phyloP scores from a whole-genome alignment of 2,797 vertebrate species.

The Sebastes alutus region DNA sequence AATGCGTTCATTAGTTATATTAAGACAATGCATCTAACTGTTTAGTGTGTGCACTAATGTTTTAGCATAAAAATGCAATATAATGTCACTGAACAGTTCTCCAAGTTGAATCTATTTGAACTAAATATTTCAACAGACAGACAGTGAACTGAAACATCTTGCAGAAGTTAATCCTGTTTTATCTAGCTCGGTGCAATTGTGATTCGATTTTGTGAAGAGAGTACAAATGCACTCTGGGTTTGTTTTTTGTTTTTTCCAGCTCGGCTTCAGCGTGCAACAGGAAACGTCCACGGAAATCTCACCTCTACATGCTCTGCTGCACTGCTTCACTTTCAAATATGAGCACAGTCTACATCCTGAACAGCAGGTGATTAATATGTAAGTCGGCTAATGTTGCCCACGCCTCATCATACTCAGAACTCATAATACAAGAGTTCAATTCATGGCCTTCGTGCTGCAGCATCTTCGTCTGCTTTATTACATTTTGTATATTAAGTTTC shows the following conservation, averaged over 20 bases:
- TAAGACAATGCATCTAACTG: not conserved
- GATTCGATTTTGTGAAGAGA: not conserved
- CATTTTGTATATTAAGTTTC: not conserved
- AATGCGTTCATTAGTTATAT: not conserved
- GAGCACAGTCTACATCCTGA: conserved; percentile 6
- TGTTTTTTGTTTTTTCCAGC: not conserved
- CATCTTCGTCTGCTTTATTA: not conserved
- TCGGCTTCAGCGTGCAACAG: not conserved
- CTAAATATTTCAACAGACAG: not conserved
- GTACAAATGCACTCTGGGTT: too few relatives aligned
- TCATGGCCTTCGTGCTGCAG: not conserved
- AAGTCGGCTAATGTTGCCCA: not conserved
- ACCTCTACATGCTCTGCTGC: not conserved
- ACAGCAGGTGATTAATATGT: conserved; percentile 21
- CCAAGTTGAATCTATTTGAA: not conserved
- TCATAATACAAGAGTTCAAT: not conserved
- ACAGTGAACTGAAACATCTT: not conserved
- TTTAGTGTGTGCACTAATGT: not conserved
- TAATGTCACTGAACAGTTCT: not conserved
- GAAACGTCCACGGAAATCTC: not conserved
- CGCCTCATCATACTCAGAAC: not conserved
- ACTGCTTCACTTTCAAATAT: not conserved
- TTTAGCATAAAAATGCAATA: not conserved
- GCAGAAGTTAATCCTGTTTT: not conserved
- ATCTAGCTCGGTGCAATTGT: not conserved